Evolutionary conservation across 30 jellyfish, hydroid and myxozoan species (phyloP), one percentile per base, ranked within the genome.

Genomic region (Catostylus mosaicus): DNA sequence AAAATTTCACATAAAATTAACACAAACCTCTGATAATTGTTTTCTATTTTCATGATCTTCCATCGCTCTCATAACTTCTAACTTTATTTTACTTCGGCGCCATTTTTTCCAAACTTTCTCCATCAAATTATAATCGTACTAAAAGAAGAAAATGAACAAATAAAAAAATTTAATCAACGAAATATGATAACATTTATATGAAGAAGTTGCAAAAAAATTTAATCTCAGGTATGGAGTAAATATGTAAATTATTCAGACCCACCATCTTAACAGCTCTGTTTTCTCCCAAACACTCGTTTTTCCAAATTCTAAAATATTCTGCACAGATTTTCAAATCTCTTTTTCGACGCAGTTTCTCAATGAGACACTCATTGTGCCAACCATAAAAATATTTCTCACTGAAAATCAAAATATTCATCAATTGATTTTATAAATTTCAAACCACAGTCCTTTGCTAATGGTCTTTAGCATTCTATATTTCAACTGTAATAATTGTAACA

Each of bases 71-170:
- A 74, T 48, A 18, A 74, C 85, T 5, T 74, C 57, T 12, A 0
- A 9, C 60, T 30, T 74, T 1, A 74, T 74, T 34, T 74, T 74
- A 38, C 24, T n/a, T 51, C 34, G 30, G 18, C 85, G 51, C 85
- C 85, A 74, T 45, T 22, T 61, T 30, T 47, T 74, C 85, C 85
- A 74, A 3, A 78, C 79, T 9, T 30, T 62, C 34, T 78, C 89
- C 4, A 78, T 0, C 47, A 78, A 30, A 23, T n/a, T 65, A 20
- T 63, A 75, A 0, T 78, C 73, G 33, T 78, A 63, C 89, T 78
- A n/a, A 10, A 18, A 37, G 10, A 7, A 37, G 12, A 35, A 57
- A 18, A 51, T 9, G 23, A 19, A 1, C 19, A 45, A 19, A 16
- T 20, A 40, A n/a, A n/a, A n/a, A n/a, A n/a, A n/a, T n/a, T n/a